Evolutionary conservation across 2,797 vertebrate genomes (phyloP), one percentile per base, ranked within the genome.

Genomic region (Megalops cyprinoides): DNA sequence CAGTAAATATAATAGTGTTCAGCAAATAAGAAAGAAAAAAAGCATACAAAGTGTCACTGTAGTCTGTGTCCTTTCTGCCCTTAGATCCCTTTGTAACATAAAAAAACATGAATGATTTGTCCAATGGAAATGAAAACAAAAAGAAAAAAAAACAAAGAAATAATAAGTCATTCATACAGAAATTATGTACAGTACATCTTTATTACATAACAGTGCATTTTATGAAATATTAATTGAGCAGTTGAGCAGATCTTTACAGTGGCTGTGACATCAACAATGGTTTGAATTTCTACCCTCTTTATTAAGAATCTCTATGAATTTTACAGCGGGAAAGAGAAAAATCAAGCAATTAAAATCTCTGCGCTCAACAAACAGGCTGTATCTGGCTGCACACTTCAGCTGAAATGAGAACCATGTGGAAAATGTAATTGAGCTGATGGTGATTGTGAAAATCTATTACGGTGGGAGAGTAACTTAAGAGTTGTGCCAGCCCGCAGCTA

Each of bases 401-500:
- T 86, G 74, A 82, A 86, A 87, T 81, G 46, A 78, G 76, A 86
- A 86, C 86, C 87, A 85, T 76, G 46, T 81, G 83, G 76, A 55
- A 74, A 82, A 84, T 42, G 81, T 83, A 85, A 89, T 82, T 84
- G 81, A 83, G 76, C 80, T 18, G 71, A 84, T 62, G 83, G 80
- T 76, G 87, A 89, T 88, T 85, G 84, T 74, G 77, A 56, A 81
- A 74, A 81, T 87, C 89, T 86, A 86, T 74, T 78, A 79, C 80
- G 69, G 74, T 82, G 55, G 56, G 58, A 85, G 85, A 89, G 87
- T 84, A 71, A 65, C 62, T 84, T 73, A n/a, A n/a, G 76, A 85
- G 82, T 82, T 74, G 58, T 20, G 55, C 48, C 42, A 83, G 71
- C 44, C 85, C 84, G 37, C 87, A 88, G 74, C 73, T 84, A 86